phyloP scores from a whole-genome alignment of 1,140 invertebrate genomes.

The Chlorops oryzae region DNA sequence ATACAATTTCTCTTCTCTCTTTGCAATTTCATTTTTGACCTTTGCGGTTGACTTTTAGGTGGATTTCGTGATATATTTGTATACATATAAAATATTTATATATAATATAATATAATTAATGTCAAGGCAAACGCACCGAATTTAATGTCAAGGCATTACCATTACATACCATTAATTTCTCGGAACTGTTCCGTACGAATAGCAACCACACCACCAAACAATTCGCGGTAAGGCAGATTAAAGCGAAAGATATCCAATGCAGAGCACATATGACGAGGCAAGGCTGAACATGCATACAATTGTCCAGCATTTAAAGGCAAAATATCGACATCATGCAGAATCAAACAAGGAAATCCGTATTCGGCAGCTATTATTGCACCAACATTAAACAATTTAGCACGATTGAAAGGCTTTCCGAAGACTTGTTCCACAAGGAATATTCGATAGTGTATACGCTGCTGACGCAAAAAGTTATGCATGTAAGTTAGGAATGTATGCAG shows the following conservation, averaged over 20 bases:
- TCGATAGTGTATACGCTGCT: conserved; percentile 72
- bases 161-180: conserved; percentile 84
- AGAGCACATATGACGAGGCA: conserved; percentile 87
- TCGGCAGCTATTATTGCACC: conserved; percentile 74
- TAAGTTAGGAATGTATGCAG: conserved; percentile 75
- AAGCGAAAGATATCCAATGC: conserved; percentile 84
- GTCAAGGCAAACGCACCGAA: too few species aligned
- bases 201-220: conserved; percentile 73
- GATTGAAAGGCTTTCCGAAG: conserved; percentile 74
- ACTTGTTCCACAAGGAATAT: conserved; percentile 90
- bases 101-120: conserved; percentile 86
- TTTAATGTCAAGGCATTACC: too few species aligned
- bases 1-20: too few species aligned
- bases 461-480: conserved; percentile 83
- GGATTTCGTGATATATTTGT: conserved; percentile 78
- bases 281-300: conserved; percentile 82
- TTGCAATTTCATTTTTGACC: too few species aligned
- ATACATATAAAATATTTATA: too few species aligned
- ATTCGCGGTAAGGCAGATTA: conserved; percentile 65
- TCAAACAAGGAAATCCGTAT: conserved; percentile 74
- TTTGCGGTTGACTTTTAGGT: too few species aligned
- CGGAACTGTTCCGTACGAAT: conserved; percentile 66
- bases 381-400: conserved; percentile 89
- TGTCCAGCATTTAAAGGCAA: conserved; percentile 84
- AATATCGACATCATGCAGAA: conserved; percentile 94